Percentiles rank a stretch among this genome's conserved stretches.
These are phyloP conservation scores for Oryzias celebensis DNA, from an alignment of 2,113 vertebrate species.

Conservation along the genomic window DNA sequence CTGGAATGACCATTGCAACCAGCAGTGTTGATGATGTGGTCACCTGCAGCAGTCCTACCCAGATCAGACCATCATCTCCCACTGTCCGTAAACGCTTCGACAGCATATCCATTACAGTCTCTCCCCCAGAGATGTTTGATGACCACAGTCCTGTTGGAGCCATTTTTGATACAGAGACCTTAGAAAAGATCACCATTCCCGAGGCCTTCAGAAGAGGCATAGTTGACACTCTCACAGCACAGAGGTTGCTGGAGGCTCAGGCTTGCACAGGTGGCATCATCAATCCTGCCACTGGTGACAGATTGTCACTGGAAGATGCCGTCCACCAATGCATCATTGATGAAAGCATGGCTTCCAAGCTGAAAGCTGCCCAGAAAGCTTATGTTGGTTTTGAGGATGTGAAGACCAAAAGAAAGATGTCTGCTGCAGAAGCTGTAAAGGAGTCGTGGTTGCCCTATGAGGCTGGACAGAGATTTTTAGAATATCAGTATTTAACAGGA, in stretches of 20 bases:
- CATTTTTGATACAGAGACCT: slow-evolving; percentile 94
- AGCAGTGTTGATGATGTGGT: slow-evolving; percentile 72
- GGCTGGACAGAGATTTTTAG: slow-evolving; percentile 93
- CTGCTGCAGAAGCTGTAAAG: slow-evolving; percentile 92
- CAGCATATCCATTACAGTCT: slow-evolving; percentile 79
- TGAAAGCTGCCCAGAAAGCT: slow-evolving; percentile 95
- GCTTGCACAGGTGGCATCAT: slow-evolving; percentile 93
- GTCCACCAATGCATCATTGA: slow-evolving; percentile 86
- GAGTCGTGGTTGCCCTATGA: slow-evolving; percentile 96
- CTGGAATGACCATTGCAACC: slow-evolving; percentile 67
- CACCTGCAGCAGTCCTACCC: slow-evolving; percentile 75
- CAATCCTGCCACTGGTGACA: slow-evolving; percentile 86
- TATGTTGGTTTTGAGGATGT: slow-evolving; percentile 91
- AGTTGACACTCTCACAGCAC: slow-evolving; percentile 91
- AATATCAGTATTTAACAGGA: slow-evolving; percentile 94
- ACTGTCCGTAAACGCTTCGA: slow-evolving; percentile 75
- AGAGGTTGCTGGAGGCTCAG: slow-evolving; percentile 93
- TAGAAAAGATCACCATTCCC: slow-evolving; percentile 92
- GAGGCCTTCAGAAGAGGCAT: slow-evolving; percentile 90
- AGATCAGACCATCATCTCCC: slow-evolving; percentile 72
- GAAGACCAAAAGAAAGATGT: slow-evolving; percentile 90
- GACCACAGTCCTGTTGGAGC: slow-evolving; percentile 91
- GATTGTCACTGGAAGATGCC: slow-evolving; percentile 87
- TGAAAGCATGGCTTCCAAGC: slow-evolving; percentile 86
- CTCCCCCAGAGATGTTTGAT: slow-evolving; percentile 86